Evolutionary conservation across 2,888 invertebrate genomes (phyloP), one percentile per base, ranked within the genome.

Genomic region (Reticulitermes lucifugus): DNA sequence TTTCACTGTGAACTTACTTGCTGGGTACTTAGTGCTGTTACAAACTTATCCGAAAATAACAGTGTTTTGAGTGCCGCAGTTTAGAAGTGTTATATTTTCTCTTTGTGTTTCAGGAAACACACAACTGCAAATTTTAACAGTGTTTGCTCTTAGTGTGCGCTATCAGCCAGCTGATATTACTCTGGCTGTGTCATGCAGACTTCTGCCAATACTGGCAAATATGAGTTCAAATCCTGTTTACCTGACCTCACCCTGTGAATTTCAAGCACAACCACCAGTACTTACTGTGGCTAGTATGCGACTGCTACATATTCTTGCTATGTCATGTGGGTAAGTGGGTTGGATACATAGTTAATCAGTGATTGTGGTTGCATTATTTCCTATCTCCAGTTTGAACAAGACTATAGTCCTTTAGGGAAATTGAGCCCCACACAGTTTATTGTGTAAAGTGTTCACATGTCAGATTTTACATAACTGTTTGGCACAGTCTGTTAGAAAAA

Each of bases 81-180:
- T 18, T 1, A 18, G 14, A 55, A 55, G 18, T 2, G 14, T 55
- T 18, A 55, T 18, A 18, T 18, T 46, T 46, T 46, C 46, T 35
- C 18, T 73, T 41, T 41, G 6, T 65, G 35, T 81, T 81, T 65
- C 81, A 81, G 81, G 81, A 65, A 81, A 83, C 59, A 83, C 90
- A 85, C 90, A 91, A 79, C 88, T 93, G 81, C 89, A 92, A 85
- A 89, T 93, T 79, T 89, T 92, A 60, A 92, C 92, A 0, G 90
- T 93, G 14, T 93, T 93, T 89, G 92, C 93, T 6, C 89, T 94
- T 86, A 93, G 93, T 88, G 91, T 92, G 14, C 91, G 91, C 86
- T 94, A 93, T 88, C 91, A 92, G 87, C 91, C 93, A 0, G 91
- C 91, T 83, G 94, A 94, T 89, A 90, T 94, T 55, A 91, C 91